Base-by-base conservation (phyloP, 2,113 vertebrate species). In the Peromyscus californicus region DNA sequence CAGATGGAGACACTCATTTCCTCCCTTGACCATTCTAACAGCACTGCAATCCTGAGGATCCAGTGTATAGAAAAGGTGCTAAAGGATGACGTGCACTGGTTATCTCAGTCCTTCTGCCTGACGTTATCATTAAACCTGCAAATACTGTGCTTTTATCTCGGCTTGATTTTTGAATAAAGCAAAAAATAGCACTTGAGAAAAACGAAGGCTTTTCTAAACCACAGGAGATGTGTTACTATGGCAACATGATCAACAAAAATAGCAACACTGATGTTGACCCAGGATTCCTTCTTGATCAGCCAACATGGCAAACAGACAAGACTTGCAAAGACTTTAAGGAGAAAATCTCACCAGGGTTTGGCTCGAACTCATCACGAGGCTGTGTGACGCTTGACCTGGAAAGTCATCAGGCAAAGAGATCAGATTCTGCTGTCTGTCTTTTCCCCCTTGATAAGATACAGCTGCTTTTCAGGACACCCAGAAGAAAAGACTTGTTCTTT, bases 141-240 rank as follows among this genome's bases (percentile, higher is more conserved):
- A 59, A 67, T 63, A 92, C 65, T 83, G 29, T 93, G 33, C 85
- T 97, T 92, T 95, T 95, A 83, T 96, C 91, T 97, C 67, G 82
- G 6, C 79, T 97, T 97, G 88, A 93, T 94, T 96, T 96, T 79
- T 89, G 89, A 97, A 95, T 95, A 96, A 26, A 98, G 61, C 96
- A 95, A 54, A 54, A 86, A 87, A 82, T 54, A 95, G 42, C 76
- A 76, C 88, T 95, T 95, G 94, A 95, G 90, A 75, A 97, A 98
- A 98, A 98, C 94, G 93, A 91, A 97, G 51, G 42, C 94, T 86
- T 96, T 97, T 98, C 92, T 93, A 97, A 98, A 96, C 59, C 91
- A 84, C 54, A 29, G 42, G 94, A 54, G 63, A 95, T 97, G 26
- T 83, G 98, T 98, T 96, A 72, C 98, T 98, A 98, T 98, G 97